A percentile compares a stretch with the other conserved stretches of the same genome.
Conservation (phyloP, 1,140 invertebrate species). For the Scaptomyza hsui region DNA sequence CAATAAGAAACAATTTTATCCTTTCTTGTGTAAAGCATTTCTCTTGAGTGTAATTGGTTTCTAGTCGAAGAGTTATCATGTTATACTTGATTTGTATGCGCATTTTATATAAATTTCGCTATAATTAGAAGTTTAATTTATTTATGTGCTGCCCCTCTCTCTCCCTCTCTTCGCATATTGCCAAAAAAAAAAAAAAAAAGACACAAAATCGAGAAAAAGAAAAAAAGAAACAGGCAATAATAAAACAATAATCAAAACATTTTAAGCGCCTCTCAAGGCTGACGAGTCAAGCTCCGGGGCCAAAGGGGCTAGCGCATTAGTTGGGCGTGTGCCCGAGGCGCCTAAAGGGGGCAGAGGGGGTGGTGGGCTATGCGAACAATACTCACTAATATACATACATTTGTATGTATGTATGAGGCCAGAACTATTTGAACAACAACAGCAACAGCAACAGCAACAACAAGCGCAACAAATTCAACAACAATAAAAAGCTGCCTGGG, state of each 20-base stretch:
- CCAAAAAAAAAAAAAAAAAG: slow-evolving; percentile 10
- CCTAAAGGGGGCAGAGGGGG: background rate
- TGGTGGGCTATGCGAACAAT: slow-evolving; percentile 12
- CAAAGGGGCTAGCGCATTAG: slow-evolving; percentile 27
- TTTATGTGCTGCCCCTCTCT: background rate
- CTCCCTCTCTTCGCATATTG: background rate
- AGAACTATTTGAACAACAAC: slow-evolving; percentile 18
- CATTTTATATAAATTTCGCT: slow-evolving; percentile 26
- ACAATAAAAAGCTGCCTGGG: slow-evolving; percentile 43
- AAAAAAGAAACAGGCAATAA: slow-evolving; percentile 36
- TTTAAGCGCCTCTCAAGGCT: slow-evolving; percentile 78
- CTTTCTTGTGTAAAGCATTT: no score
- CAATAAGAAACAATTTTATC: no score
- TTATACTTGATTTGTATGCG: slow-evolving; percentile 36
- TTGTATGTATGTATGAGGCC: slow-evolving; percentile 10
- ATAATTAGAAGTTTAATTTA: slow-evolving; percentile 38
- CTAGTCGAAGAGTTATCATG: slow-evolving; percentile 1
- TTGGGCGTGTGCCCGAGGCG: slow-evolving; percentile 14
- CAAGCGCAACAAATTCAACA: slow-evolving; percentile 67
- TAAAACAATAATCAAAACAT: slow-evolving; percentile 76
- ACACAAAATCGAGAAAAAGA: no score
- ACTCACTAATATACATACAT: slow-evolving; percentile 33
- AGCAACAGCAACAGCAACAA: slow-evolving; percentile 51
- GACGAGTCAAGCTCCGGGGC: slow-evolving; percentile 36
- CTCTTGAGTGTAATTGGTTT: slow-evolving; percentile 11